These are phyloP conservation scores for Rhopalosiphum padi DNA, from an alignment of 1,140 invertebrate genomes.

Conservation along the genomic window DNA sequence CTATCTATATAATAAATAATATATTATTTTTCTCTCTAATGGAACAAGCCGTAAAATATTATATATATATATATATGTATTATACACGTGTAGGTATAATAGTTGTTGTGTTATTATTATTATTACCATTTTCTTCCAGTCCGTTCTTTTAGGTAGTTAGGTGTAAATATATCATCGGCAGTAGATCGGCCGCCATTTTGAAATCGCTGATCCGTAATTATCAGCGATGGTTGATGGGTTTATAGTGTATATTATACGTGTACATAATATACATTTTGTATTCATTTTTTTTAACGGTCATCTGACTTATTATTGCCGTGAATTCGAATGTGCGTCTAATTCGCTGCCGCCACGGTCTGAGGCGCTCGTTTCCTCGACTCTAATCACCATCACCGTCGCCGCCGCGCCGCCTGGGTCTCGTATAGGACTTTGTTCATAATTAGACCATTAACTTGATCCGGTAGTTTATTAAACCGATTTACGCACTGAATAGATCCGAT, in stretches of 20 bases:
- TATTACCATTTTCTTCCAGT: conserved; percentile 36
- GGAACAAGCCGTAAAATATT: conserved; percentile 23
- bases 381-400: conserved; percentile 47
- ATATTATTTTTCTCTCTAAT: conserved; percentile 51
- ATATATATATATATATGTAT: background rate
- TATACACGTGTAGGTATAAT: background rate
- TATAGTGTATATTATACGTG: conserved; percentile 31
- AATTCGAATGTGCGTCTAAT: conserved; percentile 57
- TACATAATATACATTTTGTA: conserved; percentile 40
- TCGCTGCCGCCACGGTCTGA: conserved; percentile 53
- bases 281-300: conserved; percentile 57
- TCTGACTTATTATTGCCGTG: conserved; percentile 57
- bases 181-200: conserved; percentile 51
- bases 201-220: conserved; percentile 58
- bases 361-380: conserved; percentile 54
- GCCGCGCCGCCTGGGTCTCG: background rate
- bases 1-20: background rate
- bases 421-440: conserved; percentile 52
- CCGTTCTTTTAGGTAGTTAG: conserved; percentile 46
- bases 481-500: conserved; percentile 47
- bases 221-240: conserved; percentile 57
- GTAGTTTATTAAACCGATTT: conserved; percentile 56
- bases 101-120: background rate
- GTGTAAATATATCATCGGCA: conserved; percentile 54
- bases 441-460: conserved; percentile 57